Conservation (phyloP, 1,140 invertebrate genomes). For the Pseudomyrmex cubaensis region DNA sequence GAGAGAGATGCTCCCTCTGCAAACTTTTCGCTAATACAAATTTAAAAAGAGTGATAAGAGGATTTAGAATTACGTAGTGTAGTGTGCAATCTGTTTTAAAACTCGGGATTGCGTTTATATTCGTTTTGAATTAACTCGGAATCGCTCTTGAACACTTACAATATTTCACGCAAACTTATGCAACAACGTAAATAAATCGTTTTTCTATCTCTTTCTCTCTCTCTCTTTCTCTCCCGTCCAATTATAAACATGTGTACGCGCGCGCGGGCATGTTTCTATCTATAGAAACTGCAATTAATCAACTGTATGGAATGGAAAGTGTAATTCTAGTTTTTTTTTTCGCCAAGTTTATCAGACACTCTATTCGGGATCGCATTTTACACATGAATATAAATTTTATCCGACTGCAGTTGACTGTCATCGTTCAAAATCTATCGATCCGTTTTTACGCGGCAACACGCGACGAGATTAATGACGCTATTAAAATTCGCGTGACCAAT, state of each 20-base stretch:
- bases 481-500: constrained; percentile 16
- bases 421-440: not conserved
- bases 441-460: not conserved
- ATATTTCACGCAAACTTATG: not conserved
- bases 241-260: no score
- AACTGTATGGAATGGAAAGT: not conserved
- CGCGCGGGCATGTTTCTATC: no score
- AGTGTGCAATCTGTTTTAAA: not conserved
- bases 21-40: not conserved
- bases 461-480: constrained; percentile 18
- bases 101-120: not conserved
- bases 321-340: not conserved
- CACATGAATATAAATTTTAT: not conserved
- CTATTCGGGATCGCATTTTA: constrained; percentile 6
- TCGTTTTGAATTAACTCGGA: not conserved
- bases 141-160: not conserved
- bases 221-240: no score
- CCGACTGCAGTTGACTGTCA: not conserved
- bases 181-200: no score
- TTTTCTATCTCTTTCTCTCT: no score
- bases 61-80: not conserved
- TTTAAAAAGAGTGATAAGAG: not conserved
- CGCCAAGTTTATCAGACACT: not conserved
- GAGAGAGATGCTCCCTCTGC: not conserved
- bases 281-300: not conserved